Evolutionary conservation across 2,888 invertebrate genomes (phyloP), one percentile per base, ranked within the genome.

Genomic region (Morpho deidamia): DNA sequence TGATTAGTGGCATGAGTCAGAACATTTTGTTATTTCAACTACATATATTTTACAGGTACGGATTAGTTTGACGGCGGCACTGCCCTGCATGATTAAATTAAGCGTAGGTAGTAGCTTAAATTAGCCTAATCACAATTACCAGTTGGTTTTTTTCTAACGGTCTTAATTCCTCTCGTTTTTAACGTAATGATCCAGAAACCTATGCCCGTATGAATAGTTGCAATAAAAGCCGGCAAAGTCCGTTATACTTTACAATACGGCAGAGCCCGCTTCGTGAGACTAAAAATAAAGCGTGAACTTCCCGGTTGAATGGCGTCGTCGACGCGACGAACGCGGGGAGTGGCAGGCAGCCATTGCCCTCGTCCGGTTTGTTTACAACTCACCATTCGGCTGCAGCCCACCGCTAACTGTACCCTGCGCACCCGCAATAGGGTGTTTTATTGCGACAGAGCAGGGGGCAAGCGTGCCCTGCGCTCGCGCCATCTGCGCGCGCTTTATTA

Each of bases 241-340:
- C 66, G 65, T 66, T 63, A 64, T 55, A 55, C 60, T 62, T 66
- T 60, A 61, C 58, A 57, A 60, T 58, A 60, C 65, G 72, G 69
- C 72, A 74, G 70, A 71, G 69, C 65, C 71, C 64, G 74, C 78
- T 75, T 81, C 74, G 72, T 79, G 71, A 76, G 80, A 80, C 86
- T 88, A 88, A 85, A 88, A 86, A 88, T 88, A 88, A 84, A 83
- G 80, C 72, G 75, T 86, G 81, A 83, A 88, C 84, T 88, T 88
- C 87, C 88, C 87, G 87, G 88, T 88, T 88, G 87, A 88, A 88
- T 88, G 86, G 88, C 87, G 88, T 84, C 70, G 74, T 63, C 61
- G 64, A 64, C 76, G 80, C 65, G 73, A 72, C 71, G 68, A 68
- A 79, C 68, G 83, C 83, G 85, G 85, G 86, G 85, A 80, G 83